phyloP scores from a whole-genome alignment of 2,888 invertebrate species.

The Lymantria monacha region DNA sequence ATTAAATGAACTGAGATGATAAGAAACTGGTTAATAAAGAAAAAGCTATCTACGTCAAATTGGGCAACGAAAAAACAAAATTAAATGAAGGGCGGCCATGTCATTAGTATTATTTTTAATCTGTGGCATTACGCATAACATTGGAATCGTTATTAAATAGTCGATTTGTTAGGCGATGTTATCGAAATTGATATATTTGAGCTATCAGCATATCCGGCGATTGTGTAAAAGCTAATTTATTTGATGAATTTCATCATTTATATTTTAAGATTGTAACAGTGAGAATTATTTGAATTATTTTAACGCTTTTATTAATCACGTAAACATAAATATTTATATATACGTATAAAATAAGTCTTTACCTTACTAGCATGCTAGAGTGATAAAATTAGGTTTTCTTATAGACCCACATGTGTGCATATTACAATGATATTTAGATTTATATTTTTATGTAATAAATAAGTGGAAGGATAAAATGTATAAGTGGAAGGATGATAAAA shows the following conservation, averaged over 20 bases:
- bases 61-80: neutral
- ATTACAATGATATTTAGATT: too few relatives aligned
- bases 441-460: too few relatives aligned
- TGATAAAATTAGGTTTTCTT: too few relatives aligned
- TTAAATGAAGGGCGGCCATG: neutral
- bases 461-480: too few relatives aligned
- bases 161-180: slow-evolving; percentile 30
- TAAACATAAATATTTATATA: too few relatives aligned
- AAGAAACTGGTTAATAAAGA: too few relatives aligned
- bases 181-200: slow-evolving; percentile 28
- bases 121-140: slow-evolving; percentile 2
- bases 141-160: slow-evolving; percentile 28
- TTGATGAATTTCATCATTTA: slow-evolving; percentile 19
- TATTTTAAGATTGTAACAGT: slow-evolving; percentile 8
- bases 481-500: too few relatives aligned
- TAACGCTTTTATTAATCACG: neutral
- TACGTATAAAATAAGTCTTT: too few relatives aligned
- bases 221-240: slow-evolving; percentile 21
- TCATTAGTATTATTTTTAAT: neutral
- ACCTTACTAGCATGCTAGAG: too few relatives aligned
- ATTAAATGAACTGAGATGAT: too few relatives aligned
- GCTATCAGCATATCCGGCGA: slow-evolving; percentile 27
- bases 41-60: neutral
- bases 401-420: too few relatives aligned
- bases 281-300: neutral